Evolutionary conservation across 2,113 vertebrate species (phyloP), one percentile per base, ranked within the genome.

Genomic region (Fulmarus glacialis): DNA sequence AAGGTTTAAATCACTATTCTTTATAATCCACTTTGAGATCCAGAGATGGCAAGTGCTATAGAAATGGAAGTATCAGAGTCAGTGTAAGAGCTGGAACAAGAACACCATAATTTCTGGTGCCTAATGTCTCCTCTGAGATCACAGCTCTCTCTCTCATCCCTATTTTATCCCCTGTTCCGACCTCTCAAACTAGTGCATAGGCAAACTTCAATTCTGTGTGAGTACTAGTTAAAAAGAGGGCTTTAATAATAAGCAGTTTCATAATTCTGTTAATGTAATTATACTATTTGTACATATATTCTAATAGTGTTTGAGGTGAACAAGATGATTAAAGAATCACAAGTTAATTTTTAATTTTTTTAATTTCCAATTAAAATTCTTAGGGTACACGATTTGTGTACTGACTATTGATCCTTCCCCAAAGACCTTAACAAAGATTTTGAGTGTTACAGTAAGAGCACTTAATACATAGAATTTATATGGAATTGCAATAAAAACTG

Each of bases 1-100:
- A 94, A 97, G 93, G 95, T 96, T 97, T 97, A 97, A 94, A 97
- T 94, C 95, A 96, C 95, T 97, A 98, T 98, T 97, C 97, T 97
- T 97, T 96, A 98, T 97, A 97, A 97, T 97, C 95, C 97, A 97
- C 86, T 97, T 97, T 97, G 97, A 97, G 96, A 97, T 97, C 97
- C 97, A 97, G 93, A 98, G 96, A 97, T 98, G 97, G 97, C 95
- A 98, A 98, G 95, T 91, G 96, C 97, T 97, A 97, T 63, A 94
- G 96, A 97, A 97, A 96, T 97, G 97, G 94, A 97, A 98, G 95
- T 96, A 97, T 97, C 94, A 98, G 77, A 95, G 94, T 96, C 92
- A 98, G 96, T 96, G 90, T 53, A 97, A 97, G 95, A 97, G 90
- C 94, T 95, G 84, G 87, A 90, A 95, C 59, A 97, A 89, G 87